Percentiles rank a stretch among this genome's conserved stretches.
Conservation (phyloP, 2,113 vertebrate species). For the Perccottus glenii region DNA sequence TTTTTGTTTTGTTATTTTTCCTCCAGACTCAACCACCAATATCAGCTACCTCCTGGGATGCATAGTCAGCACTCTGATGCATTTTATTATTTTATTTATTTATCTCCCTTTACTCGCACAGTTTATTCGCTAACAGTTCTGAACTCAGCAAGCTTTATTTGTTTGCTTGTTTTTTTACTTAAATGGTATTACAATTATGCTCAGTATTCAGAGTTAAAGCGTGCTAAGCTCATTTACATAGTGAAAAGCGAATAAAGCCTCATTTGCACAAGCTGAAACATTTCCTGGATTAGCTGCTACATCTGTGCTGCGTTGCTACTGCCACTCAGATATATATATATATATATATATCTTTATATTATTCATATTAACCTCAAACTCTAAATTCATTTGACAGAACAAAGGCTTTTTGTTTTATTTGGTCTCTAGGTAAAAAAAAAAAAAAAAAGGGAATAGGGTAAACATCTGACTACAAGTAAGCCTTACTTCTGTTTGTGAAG, state of each 20-base stretch:
- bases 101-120: conserved; percentile 36
- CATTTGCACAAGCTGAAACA: conserved; percentile 35
- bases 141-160: conserved; percentile 27
- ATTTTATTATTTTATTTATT: conserved; percentile 15
- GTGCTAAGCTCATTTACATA: conserved; percentile 45
- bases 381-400: not conserved
- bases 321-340: not conserved
- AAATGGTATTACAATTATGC: conserved; percentile 38
- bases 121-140: conserved; percentile 25
- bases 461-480: conserved; percentile 41
- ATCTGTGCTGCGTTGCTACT: not conserved
- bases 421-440: conserved; percentile 52
- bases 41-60: conserved; percentile 48
- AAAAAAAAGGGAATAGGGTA: conserved; percentile 27
- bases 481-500: conserved; percentile 45
- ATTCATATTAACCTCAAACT: conserved; percentile 8
- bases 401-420: conserved; percentile 11
- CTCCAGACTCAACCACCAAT: conserved; percentile 36
- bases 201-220: conserved; percentile 22
- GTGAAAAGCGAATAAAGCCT: conserved; percentile 50
- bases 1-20: conserved; percentile 8
- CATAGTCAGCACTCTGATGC: conserved; percentile 52
- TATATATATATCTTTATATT: not conserved
- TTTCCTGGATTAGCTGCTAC: conserved; percentile 38
- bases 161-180: conserved; percentile 26